Base-by-base conservation (phyloP, 2,113 vertebrate genomes). In the Tachuris rubrigastra region DNA sequence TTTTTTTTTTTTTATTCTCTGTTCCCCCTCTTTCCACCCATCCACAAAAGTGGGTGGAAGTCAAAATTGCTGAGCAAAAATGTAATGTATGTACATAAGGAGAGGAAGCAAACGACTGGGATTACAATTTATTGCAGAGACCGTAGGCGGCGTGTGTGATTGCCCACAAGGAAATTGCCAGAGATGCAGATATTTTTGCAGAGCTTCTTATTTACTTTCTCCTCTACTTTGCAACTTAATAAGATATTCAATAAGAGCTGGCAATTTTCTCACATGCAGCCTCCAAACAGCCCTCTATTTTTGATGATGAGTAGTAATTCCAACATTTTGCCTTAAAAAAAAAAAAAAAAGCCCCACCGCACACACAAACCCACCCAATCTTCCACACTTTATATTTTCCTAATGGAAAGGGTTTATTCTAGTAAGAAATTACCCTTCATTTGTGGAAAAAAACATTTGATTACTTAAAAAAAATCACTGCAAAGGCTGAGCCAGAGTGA, bases 131-230 rank as follows among this genome's bases (percentile, higher is more conserved):
- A 47, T 89, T 56, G 97, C 69, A 16, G 91, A 78, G 90, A 60
- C 85, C 3, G 90, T 55, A 73, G 90, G 93, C 10, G 55, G 90
- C 5, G 39, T 75, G 27, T 80, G 83, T 5, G 90, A 62, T 55
- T 95, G 96, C 95, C 94, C 85, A 63, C 83, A 17, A 49, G 94
- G 91, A 95, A 96, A 93, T 90, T 82, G 92, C 94, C 90, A 55
- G 69, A 90, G 90, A 95, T 95, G 93, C 94, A 93, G 95, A 94
- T 90, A 82, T 90, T 90, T 90, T 44, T 35, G 60, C 93, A 85
- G 80, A 76, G 85, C 77, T 90, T 69, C 91, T 87, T 79, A 92
- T 94, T 95, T 96, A 59, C 93, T 88, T 92, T 39, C 75, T 68
- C 76, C 50, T 79, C 77, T 28, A 19, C 66, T 93, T 82, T 82